Percentiles rank a stretch among this genome's conserved stretches.
Conservation (phyloP, 2,797 vertebrate species). For the Sarcoramphus papa region DNA sequence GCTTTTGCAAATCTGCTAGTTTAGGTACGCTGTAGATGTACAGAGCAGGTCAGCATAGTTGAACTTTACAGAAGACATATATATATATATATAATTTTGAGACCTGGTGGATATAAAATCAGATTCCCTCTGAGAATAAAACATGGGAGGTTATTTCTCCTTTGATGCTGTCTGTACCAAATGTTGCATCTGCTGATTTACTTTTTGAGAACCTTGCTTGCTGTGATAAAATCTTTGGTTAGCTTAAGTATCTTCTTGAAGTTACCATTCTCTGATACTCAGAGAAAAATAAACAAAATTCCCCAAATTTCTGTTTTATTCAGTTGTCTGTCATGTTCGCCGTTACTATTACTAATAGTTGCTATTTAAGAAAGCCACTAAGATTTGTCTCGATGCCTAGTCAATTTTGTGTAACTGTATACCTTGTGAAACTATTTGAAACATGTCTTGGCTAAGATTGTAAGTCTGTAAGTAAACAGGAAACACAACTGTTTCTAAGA, state of each 20-base stretch:
- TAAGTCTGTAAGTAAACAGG: not conserved
- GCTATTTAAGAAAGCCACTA: not conserved
- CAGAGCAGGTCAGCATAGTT: not conserved
- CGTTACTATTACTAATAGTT: not conserved
- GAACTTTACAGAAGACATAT: not conserved
- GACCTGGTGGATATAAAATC: not conserved
- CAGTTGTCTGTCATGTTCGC: not conserved
- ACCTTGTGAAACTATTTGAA: not conserved
- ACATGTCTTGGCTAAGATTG: not conserved
- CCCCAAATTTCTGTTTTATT: not conserved
- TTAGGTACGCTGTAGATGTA: not conserved
- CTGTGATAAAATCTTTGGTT: not conserved
- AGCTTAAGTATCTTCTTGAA: not conserved
- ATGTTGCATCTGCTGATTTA: not conserved
- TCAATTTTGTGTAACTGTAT: not conserved
- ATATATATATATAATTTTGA: not conserved
- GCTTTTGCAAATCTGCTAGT: not conserved
- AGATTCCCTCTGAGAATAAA: not conserved
- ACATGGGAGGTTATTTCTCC: not conserved
- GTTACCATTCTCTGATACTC: not conserved
- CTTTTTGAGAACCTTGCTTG: not conserved
- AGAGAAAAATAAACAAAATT: not conserved
- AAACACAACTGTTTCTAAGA: slow-evolving; percentile 11
- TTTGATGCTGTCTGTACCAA: not conserved
- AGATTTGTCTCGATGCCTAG: not conserved